Evolutionary conservation across 2,797 vertebrate species (phyloP), one percentile per base, ranked within the genome.

Genomic region (Hylomyscus alleni): DNA sequence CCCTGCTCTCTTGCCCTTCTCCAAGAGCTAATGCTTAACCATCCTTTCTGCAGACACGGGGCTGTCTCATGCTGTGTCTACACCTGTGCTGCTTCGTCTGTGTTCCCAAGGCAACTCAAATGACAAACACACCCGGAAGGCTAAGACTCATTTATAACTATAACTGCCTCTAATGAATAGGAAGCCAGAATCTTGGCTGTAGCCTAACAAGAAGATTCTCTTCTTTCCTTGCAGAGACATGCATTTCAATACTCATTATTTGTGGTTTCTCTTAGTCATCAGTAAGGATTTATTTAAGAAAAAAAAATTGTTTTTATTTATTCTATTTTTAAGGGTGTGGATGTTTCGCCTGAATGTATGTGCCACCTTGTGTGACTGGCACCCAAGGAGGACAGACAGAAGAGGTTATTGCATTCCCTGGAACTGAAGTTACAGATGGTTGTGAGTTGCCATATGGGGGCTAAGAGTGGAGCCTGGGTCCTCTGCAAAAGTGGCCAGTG

Each of bases 51-150:
- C 20, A 44, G 0, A 4, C 22, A 34, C 3, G 44, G 9, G n/a
- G n/a, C 73, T 85, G 8, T 2, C 37, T 58, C 90, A 34, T 37
- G 40, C 47, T 84, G 31, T 56, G 20, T 19, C 67, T 96, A 84
- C 58, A 47, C 50, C n/a, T 19, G 2, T 89, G 34, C 65, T 83
- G 22, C 73, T 82, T 60, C n/a, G 67, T 96, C 73, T 82, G 50
- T 40, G 81, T 96, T 94, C 60, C 96, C 84, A 94, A 90, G 92
- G 78, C 69, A 93, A 92, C 73, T 3, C 26, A 52, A 89, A n/a
- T 54, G 34, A 94, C 85, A 86, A 90, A 95, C 95, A 82, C 17
- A 77, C 56, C 50, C 73, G 78, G 56, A n/a, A 78, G 90, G 31
- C 54, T 73, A 83, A 91, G 22, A 95, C 4, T 81, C 83, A 83